Percentiles rank a stretch among this genome's conserved stretches.
These are phyloP conservation scores for Philereme vetulata DNA, from an alignment of 2,888 invertebrate species.

Conservation along the genomic window DNA sequence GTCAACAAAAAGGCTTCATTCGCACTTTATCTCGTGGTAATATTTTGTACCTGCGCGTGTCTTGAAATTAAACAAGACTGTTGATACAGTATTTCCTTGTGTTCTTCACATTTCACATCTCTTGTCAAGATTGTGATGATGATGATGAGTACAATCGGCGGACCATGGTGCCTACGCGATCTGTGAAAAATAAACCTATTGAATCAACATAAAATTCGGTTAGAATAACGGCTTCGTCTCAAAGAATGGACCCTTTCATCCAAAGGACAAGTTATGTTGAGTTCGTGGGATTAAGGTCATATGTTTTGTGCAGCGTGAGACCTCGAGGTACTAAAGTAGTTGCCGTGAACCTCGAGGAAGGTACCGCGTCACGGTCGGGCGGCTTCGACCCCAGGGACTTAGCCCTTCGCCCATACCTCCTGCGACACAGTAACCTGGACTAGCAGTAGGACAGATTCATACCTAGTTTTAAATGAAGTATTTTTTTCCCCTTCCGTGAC, in stretches of 20 bases:
- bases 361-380: slow-evolving; percentile 24
- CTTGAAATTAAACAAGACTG: no score
- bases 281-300: slow-evolving; percentile 5
- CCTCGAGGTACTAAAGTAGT: not conserved
- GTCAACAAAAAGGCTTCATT: no score
- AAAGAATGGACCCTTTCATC: slow-evolving; percentile 9
- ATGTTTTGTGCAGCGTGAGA: slow-evolving; percentile 13
- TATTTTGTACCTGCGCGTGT: no score
- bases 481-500: no score
- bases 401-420: slow-evolving; percentile 39
- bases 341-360: slow-evolving; percentile 3
- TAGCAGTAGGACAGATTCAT: slow-evolving; percentile 4
- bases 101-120: no score
- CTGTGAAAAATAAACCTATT: no score
- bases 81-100: no score
- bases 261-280: slow-evolving; percentile 15
- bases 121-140: no score
- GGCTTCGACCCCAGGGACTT: slow-evolving; percentile 39
- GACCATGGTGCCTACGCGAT: no score
- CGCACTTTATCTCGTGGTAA: no score
- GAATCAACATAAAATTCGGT: not conserved
- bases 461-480: no score
- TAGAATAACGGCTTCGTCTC: slow-evolving; percentile 1
- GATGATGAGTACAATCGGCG: no score
- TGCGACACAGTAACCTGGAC: not conserved